Percentiles rank a stretch among this genome's conserved stretches.
Evolutionary conservation across 35 echinoderm and acorn worm genomes (phyloP).

Genomic region (Amphiura filiformis): DNA sequence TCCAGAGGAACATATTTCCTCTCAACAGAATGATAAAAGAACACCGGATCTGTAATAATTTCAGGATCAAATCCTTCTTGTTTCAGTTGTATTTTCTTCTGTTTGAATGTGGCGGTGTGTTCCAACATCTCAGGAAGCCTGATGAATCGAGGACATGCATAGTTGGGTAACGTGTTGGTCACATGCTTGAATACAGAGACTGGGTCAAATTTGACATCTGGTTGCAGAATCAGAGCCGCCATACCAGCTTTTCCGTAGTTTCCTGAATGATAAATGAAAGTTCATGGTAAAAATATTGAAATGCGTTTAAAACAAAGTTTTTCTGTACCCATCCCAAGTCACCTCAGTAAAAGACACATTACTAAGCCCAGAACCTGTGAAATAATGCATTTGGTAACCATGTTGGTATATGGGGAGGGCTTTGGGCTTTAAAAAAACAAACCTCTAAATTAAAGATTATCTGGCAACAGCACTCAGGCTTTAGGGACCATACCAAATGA

Average conservation of each 20-base stretch:
- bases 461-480: no score
- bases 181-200: slow-evolving; percentile 63
- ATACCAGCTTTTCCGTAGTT: slow-evolving; percentile 95
- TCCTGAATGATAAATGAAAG: slow-evolving; percentile 37
- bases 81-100: slow-evolving; percentile 67
- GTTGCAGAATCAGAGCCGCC: slow-evolving; percentile 59
- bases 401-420: no score
- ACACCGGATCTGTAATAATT: slow-evolving; percentile 64
- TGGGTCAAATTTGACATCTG: slow-evolving; percentile 43
- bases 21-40: slow-evolving; percentile 51
- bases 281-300: no score
- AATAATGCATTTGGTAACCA: no score
- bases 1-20: slow-evolving; percentile 62
- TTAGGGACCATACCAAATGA: no score
- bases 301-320: no score
- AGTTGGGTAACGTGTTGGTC: slow-evolving; percentile 62
- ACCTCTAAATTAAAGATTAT: no score
- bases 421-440: no score
- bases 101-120: slow-evolving; percentile 93
- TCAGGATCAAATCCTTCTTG: slow-evolving; percentile 85
- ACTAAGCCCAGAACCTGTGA: no score
- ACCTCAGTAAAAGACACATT: no score
- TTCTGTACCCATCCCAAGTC: no score
- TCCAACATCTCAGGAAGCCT: slow-evolving; percentile 53
- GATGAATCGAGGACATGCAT: slow-evolving; percentile 93